phyloP scores from a whole-genome alignment of 2,113 vertebrate species.

The Python bivittatus region DNA sequence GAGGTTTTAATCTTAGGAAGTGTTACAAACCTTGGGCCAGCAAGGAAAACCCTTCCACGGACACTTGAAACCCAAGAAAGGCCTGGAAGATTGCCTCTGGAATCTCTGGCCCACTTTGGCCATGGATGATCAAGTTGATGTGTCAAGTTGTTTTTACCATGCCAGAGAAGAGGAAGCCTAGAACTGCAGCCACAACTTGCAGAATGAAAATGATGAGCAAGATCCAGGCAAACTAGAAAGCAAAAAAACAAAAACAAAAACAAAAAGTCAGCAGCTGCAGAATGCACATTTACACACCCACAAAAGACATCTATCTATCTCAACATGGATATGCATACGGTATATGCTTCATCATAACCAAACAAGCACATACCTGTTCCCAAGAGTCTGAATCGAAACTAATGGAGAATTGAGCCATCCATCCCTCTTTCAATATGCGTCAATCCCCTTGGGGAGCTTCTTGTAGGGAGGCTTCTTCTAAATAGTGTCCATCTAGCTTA shows the following conservation, averaged over 20 bases:
- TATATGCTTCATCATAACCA: neutral
- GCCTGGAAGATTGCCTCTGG: neutral
- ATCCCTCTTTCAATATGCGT: neutral
- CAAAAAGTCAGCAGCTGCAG: neutral
- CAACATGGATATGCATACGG: neutral
- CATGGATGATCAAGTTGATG: neutral
- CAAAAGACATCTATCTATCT: neutral
- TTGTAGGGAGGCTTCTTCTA: neutral
- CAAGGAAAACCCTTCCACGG: neutral
- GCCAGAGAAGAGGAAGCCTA: conserved; percentile 77
- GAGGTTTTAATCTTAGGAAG: neutral
- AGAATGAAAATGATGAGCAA: conserved; percentile 71
- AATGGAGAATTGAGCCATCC: neutral
- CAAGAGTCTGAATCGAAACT: neutral
- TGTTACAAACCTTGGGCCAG: neutral
- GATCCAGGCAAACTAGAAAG: conserved; percentile 74
- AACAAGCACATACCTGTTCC: neutral
- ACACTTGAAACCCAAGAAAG: neutral
- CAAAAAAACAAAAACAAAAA: neutral
- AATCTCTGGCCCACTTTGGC: neutral
- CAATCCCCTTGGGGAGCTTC: neutral
- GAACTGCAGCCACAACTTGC: conserved; percentile 71
- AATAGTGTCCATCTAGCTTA: neutral
- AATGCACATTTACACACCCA: neutral
- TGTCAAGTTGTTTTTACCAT: conserved; percentile 59